Conservation (phyloP, 1,140 invertebrate species). For the Epicauta chinensis region DNA sequence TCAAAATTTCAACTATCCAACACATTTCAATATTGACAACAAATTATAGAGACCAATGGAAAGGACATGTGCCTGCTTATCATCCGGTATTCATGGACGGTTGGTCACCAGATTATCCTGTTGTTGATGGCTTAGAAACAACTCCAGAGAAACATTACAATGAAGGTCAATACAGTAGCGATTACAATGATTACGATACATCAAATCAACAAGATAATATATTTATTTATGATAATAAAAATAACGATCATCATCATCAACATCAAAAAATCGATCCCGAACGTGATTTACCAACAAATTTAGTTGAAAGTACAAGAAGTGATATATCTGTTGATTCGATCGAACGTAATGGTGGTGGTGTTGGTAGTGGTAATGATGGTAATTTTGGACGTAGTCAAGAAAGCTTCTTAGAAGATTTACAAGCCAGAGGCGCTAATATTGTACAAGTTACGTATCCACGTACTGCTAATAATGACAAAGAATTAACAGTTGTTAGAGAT, state of each 20-base stretch:
- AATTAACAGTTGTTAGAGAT: conserved; percentile 89
- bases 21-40: no score
- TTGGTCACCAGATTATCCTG: conserved; percentile 83
- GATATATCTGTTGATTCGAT: conserved; percentile 74
- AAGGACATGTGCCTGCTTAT: conserved; percentile 74
- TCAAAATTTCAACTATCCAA: no score
- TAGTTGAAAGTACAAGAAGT: conserved; percentile 54
- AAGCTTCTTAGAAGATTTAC: conserved; percentile 71
- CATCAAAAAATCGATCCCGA: conserved; percentile 40
- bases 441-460: conserved; percentile 92
- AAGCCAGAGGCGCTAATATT: conserved; percentile 68
- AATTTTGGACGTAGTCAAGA: conserved; percentile 47
- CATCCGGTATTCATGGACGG: conserved; percentile 94
- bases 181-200: conserved; percentile 53
- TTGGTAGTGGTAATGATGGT: conserved; percentile 34
- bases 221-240: conserved; percentile 47
- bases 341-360: conserved; percentile 49
- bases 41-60: conserved; percentile 78
- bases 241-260: conserved; percentile 37
- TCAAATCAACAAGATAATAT: conserved; percentile 42
- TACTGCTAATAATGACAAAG: conserved; percentile 97
- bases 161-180: conserved; percentile 52
- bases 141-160: conserved; percentile 48
- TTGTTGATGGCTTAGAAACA: conserved; percentile 61
- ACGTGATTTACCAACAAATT: conserved; percentile 31